phyloP scores from a whole-genome alignment of 2,888 invertebrate genomes.

The Prenolepis imparis region DNA sequence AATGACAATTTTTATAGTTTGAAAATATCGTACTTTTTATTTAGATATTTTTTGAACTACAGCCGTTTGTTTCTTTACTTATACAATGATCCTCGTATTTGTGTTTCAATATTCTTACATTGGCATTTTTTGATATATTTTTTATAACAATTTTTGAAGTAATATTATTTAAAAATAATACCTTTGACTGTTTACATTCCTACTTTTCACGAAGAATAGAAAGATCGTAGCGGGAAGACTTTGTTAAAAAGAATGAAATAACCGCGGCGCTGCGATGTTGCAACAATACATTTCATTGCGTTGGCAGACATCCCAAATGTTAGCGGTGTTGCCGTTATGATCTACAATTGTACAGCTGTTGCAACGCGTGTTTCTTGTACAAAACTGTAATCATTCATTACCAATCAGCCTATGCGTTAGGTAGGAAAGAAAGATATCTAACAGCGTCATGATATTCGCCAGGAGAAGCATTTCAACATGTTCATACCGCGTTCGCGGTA shows the following conservation, averaged over 20 bases:
- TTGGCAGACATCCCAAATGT: conserved; percentile 68
- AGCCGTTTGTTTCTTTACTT: too few species aligned
- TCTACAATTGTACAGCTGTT: conserved; percentile 28
- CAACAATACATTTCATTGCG: conserved; percentile 58
- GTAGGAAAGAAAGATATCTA: conserved; percentile 2
- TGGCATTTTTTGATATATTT: background rate
- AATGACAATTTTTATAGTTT: too few species aligned
- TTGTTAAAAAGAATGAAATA: background rate
- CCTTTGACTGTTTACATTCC: background rate
- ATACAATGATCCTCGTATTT: background rate
- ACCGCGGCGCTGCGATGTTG: background rate
- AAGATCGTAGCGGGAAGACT: background rate
- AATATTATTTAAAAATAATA: background rate
- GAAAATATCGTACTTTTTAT: too few species aligned
- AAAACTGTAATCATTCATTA: conserved; percentile 43
- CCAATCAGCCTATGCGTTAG: conserved; percentile 11
- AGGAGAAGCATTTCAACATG: conserved; percentile 36
- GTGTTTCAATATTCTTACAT: background rate
- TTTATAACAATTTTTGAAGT: background rate
- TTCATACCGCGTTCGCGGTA: conserved; percentile 10
- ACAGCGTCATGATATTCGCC: background rate
- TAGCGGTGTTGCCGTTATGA: conserved; percentile 57
- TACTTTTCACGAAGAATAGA: background rate
- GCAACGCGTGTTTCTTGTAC: conserved; percentile 41
- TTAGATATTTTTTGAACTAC: too few species aligned